Evolutionary conservation across 2,888 invertebrate genomes (phyloP), one percentile per base, ranked within the genome.

Genomic region (Drosophila hamatofila): DNA sequence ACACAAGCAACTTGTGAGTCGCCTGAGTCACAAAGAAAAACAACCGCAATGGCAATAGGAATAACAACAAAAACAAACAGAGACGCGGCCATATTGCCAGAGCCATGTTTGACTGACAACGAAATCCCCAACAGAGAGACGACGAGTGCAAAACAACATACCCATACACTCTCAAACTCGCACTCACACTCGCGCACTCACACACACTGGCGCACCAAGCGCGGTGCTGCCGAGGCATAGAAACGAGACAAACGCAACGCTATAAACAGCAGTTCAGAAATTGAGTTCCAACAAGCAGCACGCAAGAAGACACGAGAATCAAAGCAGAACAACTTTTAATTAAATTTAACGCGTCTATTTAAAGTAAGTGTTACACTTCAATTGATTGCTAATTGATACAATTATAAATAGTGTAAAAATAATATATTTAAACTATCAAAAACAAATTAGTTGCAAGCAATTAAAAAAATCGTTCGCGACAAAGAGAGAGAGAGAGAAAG

Each of bases 201-300:
- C 78, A 27, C 64, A 73, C 69, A 76, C 75, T 59, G 41, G 48
- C 51, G 52, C 69, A 72, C 49, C 35, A 44, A 61, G 66, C 78
- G 75, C 52, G 56, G 66, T 76, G 52, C 37, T 85, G 80, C 77
- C 81, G 78, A 83, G 74, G 86, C 72, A 90, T 89, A 89, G 89
- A 90, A 90, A 90, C 81, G 76, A 72, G 78, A 66, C 80, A 79
- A 79, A 81, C 83, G 81, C 75, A 75, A 64, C 84, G 83, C 73
- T 90, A 90, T 89, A 90, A 91, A 86, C 91, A 89, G 88, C 91
- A 91, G 91, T 91, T 87, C 72, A 65, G 73, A 77, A 84, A 75
- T 88, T 83, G 85, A 78, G 59, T 80, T 79, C 71, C 72, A 81
- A 64, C 82, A 83, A 81, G 88, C 70, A 90, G 63, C 82, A 79